These are phyloP conservation scores for Zaprionus vittiger DNA, from an alignment of 1,140 invertebrate genomes.

Conservation along the genomic window DNA sequence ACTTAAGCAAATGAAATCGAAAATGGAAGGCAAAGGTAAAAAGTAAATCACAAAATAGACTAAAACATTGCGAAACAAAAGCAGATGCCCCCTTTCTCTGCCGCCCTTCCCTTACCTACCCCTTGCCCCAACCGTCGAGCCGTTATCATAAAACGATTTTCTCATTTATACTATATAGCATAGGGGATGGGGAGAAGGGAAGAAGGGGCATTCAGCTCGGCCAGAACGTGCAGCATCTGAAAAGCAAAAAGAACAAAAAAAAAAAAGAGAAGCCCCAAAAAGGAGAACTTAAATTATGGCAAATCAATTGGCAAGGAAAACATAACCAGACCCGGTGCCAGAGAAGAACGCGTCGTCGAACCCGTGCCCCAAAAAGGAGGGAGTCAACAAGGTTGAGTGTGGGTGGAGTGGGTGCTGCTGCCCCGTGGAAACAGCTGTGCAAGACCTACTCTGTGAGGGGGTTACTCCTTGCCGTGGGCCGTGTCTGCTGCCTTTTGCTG, in stretches of 20 bases:
- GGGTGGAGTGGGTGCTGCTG: neutral
- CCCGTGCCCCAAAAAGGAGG: neutral
- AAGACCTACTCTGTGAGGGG: constrained; percentile 4
- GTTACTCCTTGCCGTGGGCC: neutral
- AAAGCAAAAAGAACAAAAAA: constrained; percentile 24
- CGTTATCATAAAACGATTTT: constrained; percentile 81
- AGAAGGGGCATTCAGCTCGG: no score
- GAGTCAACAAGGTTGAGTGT: no score
- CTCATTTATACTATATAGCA: constrained; percentile 56
- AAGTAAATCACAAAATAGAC: constrained; percentile 8
- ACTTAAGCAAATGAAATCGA: constrained; percentile 5
- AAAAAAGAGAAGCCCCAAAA: constrained; percentile 18
- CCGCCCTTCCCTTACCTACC: neutral
- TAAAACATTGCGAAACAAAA: constrained; percentile 27
- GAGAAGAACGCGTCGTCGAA: neutral
- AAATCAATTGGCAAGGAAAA: constrained; percentile 75
- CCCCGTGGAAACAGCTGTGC: constrained; percentile 46
- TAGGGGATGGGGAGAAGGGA: constrained; percentile 18
- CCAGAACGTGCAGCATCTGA: constrained; percentile 35
- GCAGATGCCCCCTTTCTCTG: constrained; percentile 26
- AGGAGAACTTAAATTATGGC: constrained; percentile 79
- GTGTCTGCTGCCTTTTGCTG: constrained; percentile 24
- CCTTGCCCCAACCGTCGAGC: constrained; percentile 19
- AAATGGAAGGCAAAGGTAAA: constrained; percentile 5
- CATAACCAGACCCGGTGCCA: constrained; percentile 34